Base-by-base conservation (phyloP, 2,888 invertebrate genomes). In the Lasioglossum figueresi region DNA sequence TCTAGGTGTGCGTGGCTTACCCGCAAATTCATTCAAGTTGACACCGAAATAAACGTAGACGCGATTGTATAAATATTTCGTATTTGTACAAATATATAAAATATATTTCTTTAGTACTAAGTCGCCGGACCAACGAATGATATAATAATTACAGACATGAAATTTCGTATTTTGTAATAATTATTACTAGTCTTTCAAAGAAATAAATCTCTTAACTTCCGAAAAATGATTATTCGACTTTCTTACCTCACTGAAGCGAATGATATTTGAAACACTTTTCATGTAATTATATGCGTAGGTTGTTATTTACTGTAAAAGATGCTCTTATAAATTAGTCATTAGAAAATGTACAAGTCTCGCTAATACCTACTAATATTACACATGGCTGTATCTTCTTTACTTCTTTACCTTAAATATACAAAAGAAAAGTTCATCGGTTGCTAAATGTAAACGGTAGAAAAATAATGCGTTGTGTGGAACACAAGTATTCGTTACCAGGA, bases 1-100 rank as follows among this genome's bases (percentile, higher is more conserved):
- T 73, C 93, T 95, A 43, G 94, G 93, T 10, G 94, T 93, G 3
- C 91, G 79, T 56, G 96, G 95, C 31, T 77, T 74, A 78, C 80
- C 85, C 23, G 84, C 93, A 0, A 90, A 92, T 79, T 71, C 73
- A 10, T 92, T 92, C 59, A 90, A 90, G 74, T 48, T 80, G 48
- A 27, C 76, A 56, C 31, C 75, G 68, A 81, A 76, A 76, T 77
- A 59, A 78, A 80, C 4, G 23, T 76, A 84, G 48, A 45, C 52
- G 34, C 27, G 19, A 70, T 73, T 8, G 19, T 77, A 68, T 83
- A 73, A 79, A 75, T 83, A 78, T 48, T 66, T 34, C 48, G 23
- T 68, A 75, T 68, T 68, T 80, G 27, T 78, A 80, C 70, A 87
- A 59, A 72, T 83, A 45, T 84, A 79, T 79, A 76, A 79, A 84